phyloP scores from a whole-genome alignment of 2,797 vertebrate genomes.

The Benthosema pterotum region DNA sequence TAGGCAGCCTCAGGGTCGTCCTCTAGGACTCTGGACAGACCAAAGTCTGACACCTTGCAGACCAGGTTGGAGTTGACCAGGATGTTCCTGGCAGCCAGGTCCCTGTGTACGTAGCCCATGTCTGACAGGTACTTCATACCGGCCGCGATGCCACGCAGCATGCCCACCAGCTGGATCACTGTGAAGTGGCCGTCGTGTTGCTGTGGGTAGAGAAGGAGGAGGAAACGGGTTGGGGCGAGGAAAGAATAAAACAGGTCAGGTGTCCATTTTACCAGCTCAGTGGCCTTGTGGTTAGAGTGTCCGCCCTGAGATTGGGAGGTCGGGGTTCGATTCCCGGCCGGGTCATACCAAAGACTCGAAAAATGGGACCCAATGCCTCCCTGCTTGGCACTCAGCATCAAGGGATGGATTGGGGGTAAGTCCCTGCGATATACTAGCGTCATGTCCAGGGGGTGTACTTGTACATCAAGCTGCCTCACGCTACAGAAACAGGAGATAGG shows the following conservation, averaged over 20 bases:
- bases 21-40: constrained; percentile 92
- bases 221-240: constrained; percentile 22
- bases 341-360: no score
- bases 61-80: constrained; percentile 96
- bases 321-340: no score
- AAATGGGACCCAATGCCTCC: no score
- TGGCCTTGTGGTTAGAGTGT: no score
- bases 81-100: constrained; percentile 94
- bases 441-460: no score
- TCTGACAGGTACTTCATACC: constrained; percentile 98
- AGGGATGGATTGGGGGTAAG: no score
- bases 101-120: constrained; percentile 96
- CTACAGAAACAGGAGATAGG: no score
- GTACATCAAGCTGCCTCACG: no score
- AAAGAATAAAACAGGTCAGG: background rate
- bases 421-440: no score
- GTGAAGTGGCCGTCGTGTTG: constrained; percentile 98
- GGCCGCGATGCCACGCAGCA: constrained; percentile 94
- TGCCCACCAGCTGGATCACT: constrained; percentile 94
- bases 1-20: constrained; percentile 96
- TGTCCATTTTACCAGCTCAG: no score
- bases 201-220: constrained; percentile 61
- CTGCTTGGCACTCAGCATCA: no score
- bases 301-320: no score
- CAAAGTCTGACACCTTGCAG: constrained; percentile 97